Percentiles rank a stretch among this genome's conserved stretches.
These are phyloP conservation scores for Rhinolophus ferrumequinum DNA, from an alignment of 2,113 vertebrate species.

Conservation along the genomic window DNA sequence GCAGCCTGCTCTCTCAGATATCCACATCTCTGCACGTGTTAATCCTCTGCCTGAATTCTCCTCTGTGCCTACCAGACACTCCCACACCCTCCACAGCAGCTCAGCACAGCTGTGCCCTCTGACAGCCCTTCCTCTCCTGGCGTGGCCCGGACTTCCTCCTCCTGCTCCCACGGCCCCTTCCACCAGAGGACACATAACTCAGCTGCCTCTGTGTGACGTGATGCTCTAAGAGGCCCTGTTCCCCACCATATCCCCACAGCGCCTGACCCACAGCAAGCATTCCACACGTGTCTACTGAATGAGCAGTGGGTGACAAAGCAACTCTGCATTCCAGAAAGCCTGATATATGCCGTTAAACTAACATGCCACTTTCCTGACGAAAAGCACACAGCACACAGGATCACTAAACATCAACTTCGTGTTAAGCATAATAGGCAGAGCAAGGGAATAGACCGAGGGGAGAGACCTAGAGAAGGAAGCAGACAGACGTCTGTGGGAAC, in stretches of 20 bases:
- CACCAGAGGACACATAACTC: neutral
- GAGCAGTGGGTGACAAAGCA: neutral
- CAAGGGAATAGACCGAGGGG: neutral
- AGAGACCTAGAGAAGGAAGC: neutral
- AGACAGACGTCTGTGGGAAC: neutral
- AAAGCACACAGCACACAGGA: neutral
- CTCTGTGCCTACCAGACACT: neutral
- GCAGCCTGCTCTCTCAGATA: neutral
- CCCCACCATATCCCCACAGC: neutral
- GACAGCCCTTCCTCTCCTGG: neutral
- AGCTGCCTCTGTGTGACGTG: neutral
- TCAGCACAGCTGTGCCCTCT: neutral
- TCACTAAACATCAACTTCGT: neutral
- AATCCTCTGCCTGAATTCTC: neutral
- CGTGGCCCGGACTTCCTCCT: neutral
- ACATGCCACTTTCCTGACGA: neutral
- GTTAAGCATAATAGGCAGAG: neutral
- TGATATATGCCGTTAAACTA: neutral
- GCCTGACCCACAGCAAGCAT: neutral
- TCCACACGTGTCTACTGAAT: neutral
- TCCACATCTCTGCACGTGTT: neutral
- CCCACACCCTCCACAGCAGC: neutral
- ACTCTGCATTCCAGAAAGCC: neutral
- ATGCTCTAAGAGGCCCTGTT: neutral
- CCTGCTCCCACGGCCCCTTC: neutral